Base-by-base conservation (phyloP, 1,140 invertebrate genomes). In the Lasioglossum baleicum region DNA sequence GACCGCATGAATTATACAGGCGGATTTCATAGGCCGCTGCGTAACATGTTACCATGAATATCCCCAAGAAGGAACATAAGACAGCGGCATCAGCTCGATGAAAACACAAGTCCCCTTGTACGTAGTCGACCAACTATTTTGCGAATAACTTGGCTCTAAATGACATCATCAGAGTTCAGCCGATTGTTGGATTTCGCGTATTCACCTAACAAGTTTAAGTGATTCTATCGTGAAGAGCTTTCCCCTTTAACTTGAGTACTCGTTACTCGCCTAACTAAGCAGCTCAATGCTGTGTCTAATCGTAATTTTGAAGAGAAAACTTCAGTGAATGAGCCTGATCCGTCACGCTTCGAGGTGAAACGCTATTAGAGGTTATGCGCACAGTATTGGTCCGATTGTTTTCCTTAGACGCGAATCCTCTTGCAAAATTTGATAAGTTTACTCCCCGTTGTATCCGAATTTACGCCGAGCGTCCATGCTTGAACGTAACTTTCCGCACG, bases 1-100 rank as follows among this genome's bases (percentile, higher is more conserved):
- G 15, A 3, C 35, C 35, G 40, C 51, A 44, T 60, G 13, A 68
- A 58, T 75, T 75, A 68, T 68, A 75, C 26, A 75, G 22, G 6
- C 7, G 2, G 31, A 58, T 75, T 75, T 68, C 53, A 68, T 48
- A 68, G 35, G 35, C 35, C 0, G 17, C 2, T 67, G 48, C 7
- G n/a, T 42, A 58, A 48, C 26, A 74, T 10, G 11, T 13, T 11
- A 1, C 48, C 51, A 68, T 67, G 73, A 58, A 68, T 75, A 69
- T 61, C 69, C 26, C 13, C 66, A 61, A 58, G 66, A 61, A 70
- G 44, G 15, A 61, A 11, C 42, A 20, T 48, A 60, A 69, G 53
- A 69, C 42, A 48, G 44, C 65, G 11, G 51, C 10, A 17, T n/a
- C 3, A 48, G 60, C 35, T 11, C 26, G 0, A 5, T 22, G 40